Evolutionary conservation across 2,113 vertebrate genomes (phyloP).

Genomic region (Crotophaga sulcirostris): DNA sequence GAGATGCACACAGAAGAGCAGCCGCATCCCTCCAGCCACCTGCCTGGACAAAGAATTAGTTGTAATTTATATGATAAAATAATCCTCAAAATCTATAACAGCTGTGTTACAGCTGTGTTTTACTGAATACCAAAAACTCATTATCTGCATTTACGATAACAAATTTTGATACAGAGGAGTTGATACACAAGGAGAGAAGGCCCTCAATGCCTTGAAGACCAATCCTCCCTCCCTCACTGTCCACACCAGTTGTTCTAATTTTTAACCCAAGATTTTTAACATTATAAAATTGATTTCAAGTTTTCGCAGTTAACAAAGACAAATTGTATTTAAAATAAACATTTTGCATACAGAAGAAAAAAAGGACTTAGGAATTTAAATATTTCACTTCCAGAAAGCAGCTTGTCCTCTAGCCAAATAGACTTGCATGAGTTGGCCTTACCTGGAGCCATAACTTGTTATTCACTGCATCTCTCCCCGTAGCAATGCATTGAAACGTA

Average conservation of each 20-base stretch:
- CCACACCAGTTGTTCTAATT: not conserved
- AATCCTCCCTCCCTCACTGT: not conserved
- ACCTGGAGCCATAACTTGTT: conserved; percentile 99
- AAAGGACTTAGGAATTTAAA: not conserved
- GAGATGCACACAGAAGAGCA: not conserved
- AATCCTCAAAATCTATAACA: not conserved
- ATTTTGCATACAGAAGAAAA: not conserved
- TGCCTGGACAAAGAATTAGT: not conserved
- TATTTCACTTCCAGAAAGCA: not conserved
- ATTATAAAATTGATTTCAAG: not conserved
- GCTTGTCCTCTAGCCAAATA: not conserved
- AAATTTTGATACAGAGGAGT: not conserved
- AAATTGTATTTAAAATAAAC: not conserved
- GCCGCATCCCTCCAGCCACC: not conserved
- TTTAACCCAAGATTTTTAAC: not conserved
- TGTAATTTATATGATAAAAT: not conserved
- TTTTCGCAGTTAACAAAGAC: not conserved
- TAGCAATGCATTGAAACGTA: conserved; percentile 98
- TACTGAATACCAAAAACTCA: not conserved
- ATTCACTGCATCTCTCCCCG: conserved; percentile 90
- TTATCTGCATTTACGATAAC: not conserved
- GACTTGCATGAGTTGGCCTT: conserved; percentile 43
- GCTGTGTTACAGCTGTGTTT: not conserved
- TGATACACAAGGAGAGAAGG: not conserved
- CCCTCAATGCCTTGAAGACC: not conserved